Percentiles rank a stretch among this genome's conserved stretches.
Conservation (phyloP, 1,140 invertebrate species). For the Heliconius nattereri region DNA sequence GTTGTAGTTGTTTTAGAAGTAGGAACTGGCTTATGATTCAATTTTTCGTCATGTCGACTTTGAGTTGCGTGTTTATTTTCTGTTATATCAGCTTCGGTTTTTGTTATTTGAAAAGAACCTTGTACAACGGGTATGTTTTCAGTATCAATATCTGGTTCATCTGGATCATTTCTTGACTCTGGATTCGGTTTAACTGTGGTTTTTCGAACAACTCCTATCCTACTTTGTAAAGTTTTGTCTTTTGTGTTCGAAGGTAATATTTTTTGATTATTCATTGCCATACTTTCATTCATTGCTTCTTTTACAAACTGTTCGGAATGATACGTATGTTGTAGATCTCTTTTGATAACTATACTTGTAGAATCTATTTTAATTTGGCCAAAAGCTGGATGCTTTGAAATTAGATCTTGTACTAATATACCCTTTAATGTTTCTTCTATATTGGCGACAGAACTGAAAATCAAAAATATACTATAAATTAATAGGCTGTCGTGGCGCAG, state of each 20-base stretch:
- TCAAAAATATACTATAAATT: conserved; percentile 23
- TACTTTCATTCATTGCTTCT: conserved; percentile 73
- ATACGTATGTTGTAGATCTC: conserved; percentile 81
- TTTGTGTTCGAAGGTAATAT: conserved; percentile 59
- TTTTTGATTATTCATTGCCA: conserved; percentile 61
- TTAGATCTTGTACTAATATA: conserved; percentile 85
- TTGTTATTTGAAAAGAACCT: conserved; percentile 84
- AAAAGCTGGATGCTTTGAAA: conserved; percentile 84
- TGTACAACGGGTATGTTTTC: conserved; percentile 82
- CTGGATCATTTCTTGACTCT: conserved; percentile 65
- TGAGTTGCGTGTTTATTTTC: conserved; percentile 79
- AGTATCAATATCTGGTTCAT: conserved; percentile 80
- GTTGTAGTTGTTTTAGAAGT: conserved; percentile 64
- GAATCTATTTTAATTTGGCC: conserved; percentile 86
- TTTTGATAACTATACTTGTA: conserved; percentile 84
- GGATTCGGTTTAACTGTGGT: conserved; percentile 76
- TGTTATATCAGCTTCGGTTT: conserved; percentile 83
- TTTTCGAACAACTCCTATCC: conserved; percentile 80
- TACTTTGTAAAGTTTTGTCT: conserved; percentile 73
- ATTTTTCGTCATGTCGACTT: conserved; percentile 68
- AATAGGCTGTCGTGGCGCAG: no score
- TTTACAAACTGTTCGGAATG: conserved; percentile 74
- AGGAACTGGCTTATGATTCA: conserved; percentile 63
- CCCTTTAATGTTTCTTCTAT: conserved; percentile 86
- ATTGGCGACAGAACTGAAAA: conserved; percentile 82